Conservation (phyloP, 2,797 vertebrate genomes). For the Trachurus trachurus region DNA sequence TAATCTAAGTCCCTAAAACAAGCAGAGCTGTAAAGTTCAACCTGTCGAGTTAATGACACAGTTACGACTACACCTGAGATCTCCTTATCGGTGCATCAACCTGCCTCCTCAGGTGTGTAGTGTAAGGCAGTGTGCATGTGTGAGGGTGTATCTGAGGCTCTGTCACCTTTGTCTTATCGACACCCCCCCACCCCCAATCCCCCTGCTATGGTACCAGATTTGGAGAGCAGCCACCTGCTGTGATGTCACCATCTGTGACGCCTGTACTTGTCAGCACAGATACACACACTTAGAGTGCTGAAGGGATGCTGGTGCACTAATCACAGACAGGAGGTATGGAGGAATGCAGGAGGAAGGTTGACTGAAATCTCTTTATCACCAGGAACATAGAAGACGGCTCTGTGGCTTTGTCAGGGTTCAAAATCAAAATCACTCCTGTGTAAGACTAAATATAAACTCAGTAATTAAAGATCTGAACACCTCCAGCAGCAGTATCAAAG, state of each 20-base stretch:
- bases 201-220: conserved; percentile 61
- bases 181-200: conserved; percentile 52
- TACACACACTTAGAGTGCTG: conserved; percentile 22
- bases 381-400: neutral
- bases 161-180: conserved; percentile 33
- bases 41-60: neutral
- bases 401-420: neutral
- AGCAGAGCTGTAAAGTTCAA: conserved; percentile 5
- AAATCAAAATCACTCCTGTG: too few relatives aligned
- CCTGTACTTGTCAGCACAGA: conserved; percentile 67
- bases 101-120: conserved; percentile 7
- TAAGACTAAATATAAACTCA: too few relatives aligned
- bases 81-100: neutral
- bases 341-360: neutral
- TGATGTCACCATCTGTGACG: conserved; percentile 81
- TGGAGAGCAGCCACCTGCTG: conserved; percentile 73
- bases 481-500: too few relatives aligned
- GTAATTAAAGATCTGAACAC: too few relatives aligned
- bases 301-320: conserved; percentile 16
- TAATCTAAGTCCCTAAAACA: conserved; percentile 13
- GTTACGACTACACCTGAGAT: neutral
- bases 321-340: conserved; percentile 16
- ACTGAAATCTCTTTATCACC: neutral
- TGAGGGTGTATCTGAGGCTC: conserved; percentile 41
- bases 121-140: neutral